Percentiles rank a stretch among this genome's conserved stretches.
Evolutionary conservation across 2,888 invertebrate species (phyloP).

Genomic region (Arctia plantaginis): DNA sequence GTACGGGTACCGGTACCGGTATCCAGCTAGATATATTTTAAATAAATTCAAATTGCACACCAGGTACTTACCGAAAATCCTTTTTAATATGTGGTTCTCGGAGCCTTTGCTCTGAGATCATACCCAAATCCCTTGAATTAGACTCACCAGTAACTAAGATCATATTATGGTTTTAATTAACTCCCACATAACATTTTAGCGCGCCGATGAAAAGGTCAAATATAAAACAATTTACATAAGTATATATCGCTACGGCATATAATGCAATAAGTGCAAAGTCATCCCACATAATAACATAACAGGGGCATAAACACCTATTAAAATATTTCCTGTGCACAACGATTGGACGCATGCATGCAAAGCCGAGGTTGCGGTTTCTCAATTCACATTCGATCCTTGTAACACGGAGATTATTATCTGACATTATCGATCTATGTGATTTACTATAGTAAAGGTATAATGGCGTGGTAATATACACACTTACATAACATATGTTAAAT

Average conservation of each 20-base stretch:
- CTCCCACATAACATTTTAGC: not conserved
- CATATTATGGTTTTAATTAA: not conserved
- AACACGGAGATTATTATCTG: conserved; percentile 74
- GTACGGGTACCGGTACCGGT: too few species aligned
- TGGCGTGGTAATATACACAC: conserved; percentile 67
- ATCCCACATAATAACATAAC: not conserved
- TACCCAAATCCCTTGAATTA: too few species aligned
- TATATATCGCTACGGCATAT: not conserved
- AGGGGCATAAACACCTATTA: conserved; percentile 14
- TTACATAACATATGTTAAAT: conserved; percentile 54
- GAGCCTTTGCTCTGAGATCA: too few species aligned
- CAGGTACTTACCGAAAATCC: too few species aligned
- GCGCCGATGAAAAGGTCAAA: not conserved
- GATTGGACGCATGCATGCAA: conserved; percentile 29
- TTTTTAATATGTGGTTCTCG: too few species aligned
- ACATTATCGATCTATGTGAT: conserved; percentile 75
- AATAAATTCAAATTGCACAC: too few species aligned
- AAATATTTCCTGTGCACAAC: conserved; percentile 25
- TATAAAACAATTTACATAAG: not conserved
- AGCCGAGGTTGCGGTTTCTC: conserved; percentile 71
- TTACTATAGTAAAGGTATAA: conserved; percentile 80
- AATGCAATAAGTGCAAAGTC: conserved; percentile 5
- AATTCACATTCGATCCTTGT: conserved; percentile 73
- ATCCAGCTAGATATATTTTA: too few species aligned
- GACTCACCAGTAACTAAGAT: not conserved